These are phyloP conservation scores for Zosterops hypoxanthus DNA, from an alignment of 2,113 vertebrate species.

Conservation along the genomic window DNA sequence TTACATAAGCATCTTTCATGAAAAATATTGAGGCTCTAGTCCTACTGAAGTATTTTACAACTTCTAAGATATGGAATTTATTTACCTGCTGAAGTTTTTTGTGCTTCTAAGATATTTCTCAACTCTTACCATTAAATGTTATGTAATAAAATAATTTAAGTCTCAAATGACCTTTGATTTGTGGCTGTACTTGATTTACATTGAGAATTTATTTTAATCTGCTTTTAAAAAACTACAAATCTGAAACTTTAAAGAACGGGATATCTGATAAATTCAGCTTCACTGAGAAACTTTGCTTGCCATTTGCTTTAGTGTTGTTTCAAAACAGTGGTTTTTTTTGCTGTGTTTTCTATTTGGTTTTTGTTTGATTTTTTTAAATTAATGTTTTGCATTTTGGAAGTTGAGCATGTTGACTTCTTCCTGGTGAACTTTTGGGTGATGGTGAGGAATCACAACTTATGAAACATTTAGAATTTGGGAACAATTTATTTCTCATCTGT, in stretches of 20 bases:
- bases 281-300: not conserved
- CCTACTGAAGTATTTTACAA: not conserved
- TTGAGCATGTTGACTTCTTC: not conserved
- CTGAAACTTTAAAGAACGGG: not conserved
- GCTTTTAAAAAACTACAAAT: not conserved
- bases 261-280: not conserved
- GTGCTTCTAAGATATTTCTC: not conserved
- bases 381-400: accelerated
- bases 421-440: not conserved
- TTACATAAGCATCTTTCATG: not conserved
- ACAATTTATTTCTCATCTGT: not conserved
- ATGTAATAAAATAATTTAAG: not conserved
- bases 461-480: not conserved
- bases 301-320: not conserved
- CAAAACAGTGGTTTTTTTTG: accelerated
- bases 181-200: not conserved
- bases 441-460: not conserved
- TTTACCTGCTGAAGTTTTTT: not conserved
- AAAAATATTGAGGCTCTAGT: not conserved
- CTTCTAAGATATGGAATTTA: not conserved
- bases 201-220: not conserved
- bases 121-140: not conserved
- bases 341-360: not conserved
- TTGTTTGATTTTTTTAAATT: no score
- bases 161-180: not conserved